A percentile compares a stretch with the other conserved stretches of the same genome.
These are phyloP conservation scores for Euzetes globulus DNA, from an alignment of 2,888 invertebrate species.

Conservation along the genomic window DNA sequence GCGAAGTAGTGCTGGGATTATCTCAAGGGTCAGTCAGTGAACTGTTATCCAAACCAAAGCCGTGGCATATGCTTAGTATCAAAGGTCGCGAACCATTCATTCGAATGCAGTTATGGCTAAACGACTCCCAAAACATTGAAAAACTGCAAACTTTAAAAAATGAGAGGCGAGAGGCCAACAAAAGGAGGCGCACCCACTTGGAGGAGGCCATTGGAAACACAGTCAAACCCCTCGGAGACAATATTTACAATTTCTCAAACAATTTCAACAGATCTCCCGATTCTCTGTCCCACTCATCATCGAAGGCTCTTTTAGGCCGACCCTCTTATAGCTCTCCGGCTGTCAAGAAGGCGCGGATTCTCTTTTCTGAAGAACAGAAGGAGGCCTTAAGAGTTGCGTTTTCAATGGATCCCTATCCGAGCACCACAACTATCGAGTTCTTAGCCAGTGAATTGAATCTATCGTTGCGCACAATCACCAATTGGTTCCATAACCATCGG, in stretches of 20 bases:
- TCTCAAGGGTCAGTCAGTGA: conserved; percentile 97
- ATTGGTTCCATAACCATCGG: conserved; percentile 99
- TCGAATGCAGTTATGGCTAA: conserved; percentile 92
- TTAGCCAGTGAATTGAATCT: conserved; percentile 82
- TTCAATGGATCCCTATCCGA: conserved; percentile 92
- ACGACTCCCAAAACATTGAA: conserved; percentile 90
- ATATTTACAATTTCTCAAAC: conserved; percentile 38
- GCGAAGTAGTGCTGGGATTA: conserved; percentile 90
- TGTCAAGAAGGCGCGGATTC: conserved; percentile 77
- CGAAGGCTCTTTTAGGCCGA: conserved; percentile 8
- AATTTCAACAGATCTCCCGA: conserved; percentile 39
- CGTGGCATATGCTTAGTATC: conserved; percentile 97
- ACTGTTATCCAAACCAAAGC: conserved; percentile 91
- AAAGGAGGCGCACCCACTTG: conserved; percentile 57
- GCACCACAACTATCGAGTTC: conserved; percentile 90
- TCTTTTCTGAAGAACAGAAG: conserved; percentile 97
- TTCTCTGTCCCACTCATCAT: conserved; percentile 14
- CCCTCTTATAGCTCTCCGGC: conserved; percentile 54
- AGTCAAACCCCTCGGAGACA: conserved; percentile 38
- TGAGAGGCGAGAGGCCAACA: conserved; percentile 68
- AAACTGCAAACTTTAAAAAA: conserved; percentile 78
- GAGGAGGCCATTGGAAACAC: conserved; percentile 45
- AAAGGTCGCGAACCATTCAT: conserved; percentile 95
- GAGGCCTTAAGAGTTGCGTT: conserved; percentile 90
- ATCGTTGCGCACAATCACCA: conserved; percentile 91